These are phyloP conservation scores for Eristalinus sepulchralis DNA, from an alignment of 2,888 invertebrate species.

Conservation along the genomic window DNA sequence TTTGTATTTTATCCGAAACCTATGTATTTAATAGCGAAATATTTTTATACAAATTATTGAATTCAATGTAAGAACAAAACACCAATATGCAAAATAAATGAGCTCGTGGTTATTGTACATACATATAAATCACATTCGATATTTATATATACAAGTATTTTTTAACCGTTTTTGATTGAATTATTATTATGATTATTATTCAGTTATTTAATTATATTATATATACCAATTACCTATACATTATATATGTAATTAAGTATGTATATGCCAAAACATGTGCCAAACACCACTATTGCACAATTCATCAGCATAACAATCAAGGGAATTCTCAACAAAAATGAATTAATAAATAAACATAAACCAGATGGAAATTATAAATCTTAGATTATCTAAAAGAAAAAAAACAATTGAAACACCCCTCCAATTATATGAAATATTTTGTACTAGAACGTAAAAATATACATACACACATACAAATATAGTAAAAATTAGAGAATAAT, in stretches of 20 bases:
- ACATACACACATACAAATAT: slow-evolving; percentile 2
- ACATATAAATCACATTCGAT: slow-evolving; percentile 55
- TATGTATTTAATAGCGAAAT: slow-evolving; percentile 27
- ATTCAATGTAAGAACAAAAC: slow-evolving; percentile 68
- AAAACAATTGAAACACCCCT: slow-evolving; percentile 68
- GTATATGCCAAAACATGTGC: slow-evolving; percentile 69
- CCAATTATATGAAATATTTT: slow-evolving; percentile 66
- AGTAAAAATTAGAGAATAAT: slow-evolving; percentile 35
- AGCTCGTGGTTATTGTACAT: slow-evolving; percentile 66
- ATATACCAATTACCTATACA: slow-evolving; percentile 7
- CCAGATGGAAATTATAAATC: slow-evolving; percentile 15
- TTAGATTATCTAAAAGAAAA: slow-evolving; percentile 50
- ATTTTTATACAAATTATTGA: slow-evolving; percentile 64
- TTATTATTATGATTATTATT: slow-evolving; percentile 12
- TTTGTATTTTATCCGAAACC: slow-evolving; percentile 22
- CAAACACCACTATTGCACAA: slow-evolving; percentile 71
- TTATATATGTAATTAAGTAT: slow-evolving; percentile 44
- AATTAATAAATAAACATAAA: slow-evolving; percentile 26
- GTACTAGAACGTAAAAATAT: slow-evolving; percentile 49
- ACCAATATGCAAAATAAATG: slow-evolving; percentile 64
- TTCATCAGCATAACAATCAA: slow-evolving; percentile 68
- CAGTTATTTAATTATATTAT: slow-evolving; percentile 10
- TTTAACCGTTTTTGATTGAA: slow-evolving; percentile 9
- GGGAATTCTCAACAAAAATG: slow-evolving; percentile 43
- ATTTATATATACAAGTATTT: slow-evolving; percentile 43